phyloP scores from a whole-genome alignment of 2,113 vertebrate genomes.

The Psettodes erumei region DNA sequence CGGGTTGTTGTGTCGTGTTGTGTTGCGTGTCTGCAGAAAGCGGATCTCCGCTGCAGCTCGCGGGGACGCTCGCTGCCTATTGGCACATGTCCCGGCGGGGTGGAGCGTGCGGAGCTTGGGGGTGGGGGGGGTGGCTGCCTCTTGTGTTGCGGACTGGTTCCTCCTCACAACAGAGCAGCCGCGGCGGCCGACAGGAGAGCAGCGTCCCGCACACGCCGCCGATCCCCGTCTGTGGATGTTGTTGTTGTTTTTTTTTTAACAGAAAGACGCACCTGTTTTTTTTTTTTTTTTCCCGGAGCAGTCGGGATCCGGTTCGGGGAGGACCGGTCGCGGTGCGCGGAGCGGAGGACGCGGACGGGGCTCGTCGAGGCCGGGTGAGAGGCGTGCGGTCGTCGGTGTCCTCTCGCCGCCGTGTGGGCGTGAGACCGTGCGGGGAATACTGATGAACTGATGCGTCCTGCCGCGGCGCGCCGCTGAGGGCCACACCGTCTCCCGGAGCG shows the following conservation, averaged over 20 bases:
- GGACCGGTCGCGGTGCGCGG: no score
- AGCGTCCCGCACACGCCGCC: no score
- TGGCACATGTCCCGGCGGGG: slow-evolving; percentile 63
- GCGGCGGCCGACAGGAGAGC: background rate
- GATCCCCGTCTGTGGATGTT: no score
- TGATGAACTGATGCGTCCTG: slow-evolving; percentile 67
- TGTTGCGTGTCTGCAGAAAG: background rate
- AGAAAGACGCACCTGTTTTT: no score
- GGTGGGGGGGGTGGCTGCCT: no score
- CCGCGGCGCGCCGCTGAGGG: slow-evolving; percentile 55
- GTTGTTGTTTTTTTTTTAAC: no score
- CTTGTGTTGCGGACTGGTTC: slow-evolving; percentile 49
- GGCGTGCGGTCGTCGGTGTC: background rate
- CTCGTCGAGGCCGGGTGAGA: background rate
- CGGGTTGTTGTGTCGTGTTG: background rate
- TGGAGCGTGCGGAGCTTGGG: slow-evolving; percentile 61
- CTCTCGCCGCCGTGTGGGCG: slow-evolving; percentile 5
- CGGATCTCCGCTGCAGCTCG: slow-evolving; percentile 4
- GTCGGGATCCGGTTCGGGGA: background rate
- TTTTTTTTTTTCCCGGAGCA: no score
- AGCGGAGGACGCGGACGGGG: no score
- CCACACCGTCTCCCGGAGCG: slow-evolving; percentile 34
- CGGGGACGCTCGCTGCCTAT: slow-evolving; percentile 28
- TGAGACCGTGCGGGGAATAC: slow-evolving; percentile 63
- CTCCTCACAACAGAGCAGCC: slow-evolving; percentile 25